Conservation (phyloP, 2,888 invertebrate species). For the Ectropis crepuscularia region DNA sequence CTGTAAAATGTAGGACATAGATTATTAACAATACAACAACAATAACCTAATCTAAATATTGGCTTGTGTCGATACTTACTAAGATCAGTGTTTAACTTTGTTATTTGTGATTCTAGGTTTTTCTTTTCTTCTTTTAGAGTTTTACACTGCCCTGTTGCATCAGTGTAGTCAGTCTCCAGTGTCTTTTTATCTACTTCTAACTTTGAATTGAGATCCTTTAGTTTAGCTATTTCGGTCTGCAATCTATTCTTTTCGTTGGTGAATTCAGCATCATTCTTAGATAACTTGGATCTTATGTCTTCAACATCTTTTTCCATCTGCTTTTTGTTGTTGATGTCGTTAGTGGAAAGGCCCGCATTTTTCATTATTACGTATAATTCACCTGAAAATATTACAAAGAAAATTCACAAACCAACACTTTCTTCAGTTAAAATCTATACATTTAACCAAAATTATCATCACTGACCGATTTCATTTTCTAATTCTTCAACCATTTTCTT, state of each 20-base stretch:
- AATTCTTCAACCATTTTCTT: conserved; percentile 94
- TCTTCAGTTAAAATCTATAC: not conserved
- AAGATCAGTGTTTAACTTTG: conserved; percentile 84
- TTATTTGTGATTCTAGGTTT: conserved; percentile 84
- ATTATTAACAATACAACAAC: not conserved
- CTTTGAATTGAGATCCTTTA: conserved; percentile 79
- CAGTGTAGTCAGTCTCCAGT: conserved; percentile 72
- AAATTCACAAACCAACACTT: not conserved
- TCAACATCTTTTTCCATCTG: conserved; percentile 82
- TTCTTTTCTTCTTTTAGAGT: conserved; percentile 87
- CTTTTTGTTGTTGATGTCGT: conserved; percentile 76
- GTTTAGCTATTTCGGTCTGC: conserved; percentile 78
- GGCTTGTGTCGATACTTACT: conserved; percentile 71
- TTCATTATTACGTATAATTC: conserved; percentile 86
- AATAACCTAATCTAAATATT: not conserved
- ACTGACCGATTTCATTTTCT: conserved; percentile 92
- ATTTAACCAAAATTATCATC: not conserved
- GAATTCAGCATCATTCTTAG: conserved; percentile 78
- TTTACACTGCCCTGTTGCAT: conserved; percentile 73
- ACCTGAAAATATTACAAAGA: conserved; percentile 58
- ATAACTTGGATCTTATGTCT: conserved; percentile 80
- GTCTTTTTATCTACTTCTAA: conserved; percentile 76
- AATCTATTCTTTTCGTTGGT: conserved; percentile 80
- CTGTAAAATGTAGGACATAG: conserved; percentile 58
- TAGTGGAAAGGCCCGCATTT: conserved; percentile 82